A percentile compares a stretch with the other conserved stretches of the same genome.
These are phyloP conservation scores for Pharmacophagus antenor DNA, from an alignment of 2,888 invertebrate genomes.

Conservation along the genomic window DNA sequence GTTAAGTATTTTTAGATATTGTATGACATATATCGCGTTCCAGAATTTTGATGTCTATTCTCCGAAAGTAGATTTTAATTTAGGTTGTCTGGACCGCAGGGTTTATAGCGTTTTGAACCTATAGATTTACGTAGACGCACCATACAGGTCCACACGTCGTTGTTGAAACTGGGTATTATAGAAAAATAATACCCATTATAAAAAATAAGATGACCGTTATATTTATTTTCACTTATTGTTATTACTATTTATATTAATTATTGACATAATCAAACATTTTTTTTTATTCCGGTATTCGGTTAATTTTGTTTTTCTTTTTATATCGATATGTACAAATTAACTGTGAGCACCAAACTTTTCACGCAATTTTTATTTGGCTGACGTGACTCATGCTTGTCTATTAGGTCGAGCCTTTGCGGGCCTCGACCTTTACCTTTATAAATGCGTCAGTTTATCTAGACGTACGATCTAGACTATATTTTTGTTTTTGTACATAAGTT, in stretches of 20 bases:
- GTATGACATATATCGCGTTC: conserved; percentile 19
- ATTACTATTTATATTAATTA: not conserved
- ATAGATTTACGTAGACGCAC: conserved; percentile 24
- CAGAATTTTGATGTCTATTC: conserved; percentile 16
- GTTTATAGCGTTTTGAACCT: conserved; percentile 28
- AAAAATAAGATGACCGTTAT: too few relatives aligned
- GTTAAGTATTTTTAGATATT: conserved; percentile 27
- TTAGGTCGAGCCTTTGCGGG: conserved; percentile 7
- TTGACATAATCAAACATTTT: not conserved
- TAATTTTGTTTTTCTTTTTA: not conserved
- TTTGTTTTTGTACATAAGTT: too few relatives aligned
- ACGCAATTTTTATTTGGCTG: conserved; percentile 2
- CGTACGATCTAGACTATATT: conserved; percentile 1
- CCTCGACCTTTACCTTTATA: conserved; percentile 20
- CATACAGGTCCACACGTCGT: conserved; percentile 23
- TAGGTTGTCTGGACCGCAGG: conserved; percentile 30
- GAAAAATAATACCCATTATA: not conserved
- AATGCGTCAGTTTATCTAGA: conserved; percentile 2
- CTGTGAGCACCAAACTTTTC: not conserved
- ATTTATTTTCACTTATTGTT: not conserved
- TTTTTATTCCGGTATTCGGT: too few relatives aligned
- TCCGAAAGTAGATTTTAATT: conserved; percentile 23
- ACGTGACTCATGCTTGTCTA: conserved; percentile 18
- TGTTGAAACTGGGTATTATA: conserved; percentile 18
- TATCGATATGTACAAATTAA: not conserved